These are phyloP conservation scores for Anarhynchus alexandrinus DNA, from an alignment of 2,113 vertebrate species.

Conservation along the genomic window DNA sequence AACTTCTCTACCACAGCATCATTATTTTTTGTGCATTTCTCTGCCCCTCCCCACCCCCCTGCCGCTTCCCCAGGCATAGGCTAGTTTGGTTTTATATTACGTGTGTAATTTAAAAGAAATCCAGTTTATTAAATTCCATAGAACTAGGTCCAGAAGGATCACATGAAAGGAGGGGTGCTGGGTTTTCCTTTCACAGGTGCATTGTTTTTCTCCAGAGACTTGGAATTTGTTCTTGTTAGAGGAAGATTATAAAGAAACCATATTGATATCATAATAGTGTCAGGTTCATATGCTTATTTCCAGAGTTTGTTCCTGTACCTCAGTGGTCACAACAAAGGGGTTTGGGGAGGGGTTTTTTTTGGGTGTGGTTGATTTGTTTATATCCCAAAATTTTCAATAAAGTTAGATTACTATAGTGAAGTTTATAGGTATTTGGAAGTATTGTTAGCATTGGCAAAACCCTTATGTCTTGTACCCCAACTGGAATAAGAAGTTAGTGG, in stretches of 20 bases:
- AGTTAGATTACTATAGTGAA: background rate
- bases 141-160: background rate
- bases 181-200: background rate
- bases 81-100: background rate
- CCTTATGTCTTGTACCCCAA: background rate
- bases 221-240: background rate
- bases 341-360: background rate
- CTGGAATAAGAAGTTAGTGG: background rate
- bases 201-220: background rate
- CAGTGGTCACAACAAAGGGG: background rate
- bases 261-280: background rate
- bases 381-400: background rate
- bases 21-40: background rate
- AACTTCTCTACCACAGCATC: background rate
- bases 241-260: background rate
- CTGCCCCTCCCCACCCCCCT: background rate
- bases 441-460: background rate
- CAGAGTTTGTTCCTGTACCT: background rate
- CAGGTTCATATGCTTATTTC: background rate
- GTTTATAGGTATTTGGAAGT: background rate
- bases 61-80: accelerated
- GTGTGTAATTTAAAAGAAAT: background rate
- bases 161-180: background rate
- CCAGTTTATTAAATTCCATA: background rate
- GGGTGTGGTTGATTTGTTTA: background rate